Percentiles rank a stretch among this genome's conserved stretches.
Evolutionary conservation across 2,888 invertebrate species (phyloP).

Genomic region (Gerris lacustris): DNA sequence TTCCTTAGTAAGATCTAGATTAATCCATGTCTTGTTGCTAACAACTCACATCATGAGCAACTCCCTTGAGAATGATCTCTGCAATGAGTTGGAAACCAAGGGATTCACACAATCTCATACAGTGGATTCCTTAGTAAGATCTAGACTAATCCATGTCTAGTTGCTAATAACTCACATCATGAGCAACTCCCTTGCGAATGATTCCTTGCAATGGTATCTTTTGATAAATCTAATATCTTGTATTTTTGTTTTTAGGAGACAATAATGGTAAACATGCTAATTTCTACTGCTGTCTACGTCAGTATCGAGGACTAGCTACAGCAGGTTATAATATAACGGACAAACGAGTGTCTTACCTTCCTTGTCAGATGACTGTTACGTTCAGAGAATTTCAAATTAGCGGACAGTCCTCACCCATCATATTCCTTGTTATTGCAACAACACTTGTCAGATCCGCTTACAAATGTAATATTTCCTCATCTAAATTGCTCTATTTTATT

Average conservation of each 20-base stretch:
- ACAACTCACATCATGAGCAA: too few relatives aligned
- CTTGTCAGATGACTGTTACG: constrained; percentile 58
- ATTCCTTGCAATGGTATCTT: too few relatives aligned
- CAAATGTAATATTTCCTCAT: constrained; percentile 23
- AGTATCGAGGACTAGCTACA: constrained; percentile 49
- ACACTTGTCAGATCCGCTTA: constrained; percentile 62
- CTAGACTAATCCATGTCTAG: too few relatives aligned
- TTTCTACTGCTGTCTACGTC: constrained; percentile 53
- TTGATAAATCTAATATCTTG: too few relatives aligned
- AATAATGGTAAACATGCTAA: background rate
- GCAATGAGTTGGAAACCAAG: too few relatives aligned
- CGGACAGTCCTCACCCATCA: constrained; percentile 27
- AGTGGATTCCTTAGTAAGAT: too few relatives aligned
- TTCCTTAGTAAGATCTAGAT: too few relatives aligned
- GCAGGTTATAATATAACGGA: constrained; percentile 47
- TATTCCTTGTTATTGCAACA: constrained; percentile 58
- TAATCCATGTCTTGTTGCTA: too few relatives aligned
- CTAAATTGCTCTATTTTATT: background rate
- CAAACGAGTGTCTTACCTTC: constrained; percentile 49
- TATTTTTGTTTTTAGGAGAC: background rate
- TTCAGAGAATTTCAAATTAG: constrained; percentile 45
- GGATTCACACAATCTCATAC: too few relatives aligned
- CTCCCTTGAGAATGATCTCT: too few relatives aligned
- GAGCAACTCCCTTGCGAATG: too few relatives aligned
- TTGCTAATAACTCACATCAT: too few relatives aligned